Evolutionary conservation across 2,888 invertebrate genomes (phyloP).

Genomic region (Caenorhabditis becei): DNA sequence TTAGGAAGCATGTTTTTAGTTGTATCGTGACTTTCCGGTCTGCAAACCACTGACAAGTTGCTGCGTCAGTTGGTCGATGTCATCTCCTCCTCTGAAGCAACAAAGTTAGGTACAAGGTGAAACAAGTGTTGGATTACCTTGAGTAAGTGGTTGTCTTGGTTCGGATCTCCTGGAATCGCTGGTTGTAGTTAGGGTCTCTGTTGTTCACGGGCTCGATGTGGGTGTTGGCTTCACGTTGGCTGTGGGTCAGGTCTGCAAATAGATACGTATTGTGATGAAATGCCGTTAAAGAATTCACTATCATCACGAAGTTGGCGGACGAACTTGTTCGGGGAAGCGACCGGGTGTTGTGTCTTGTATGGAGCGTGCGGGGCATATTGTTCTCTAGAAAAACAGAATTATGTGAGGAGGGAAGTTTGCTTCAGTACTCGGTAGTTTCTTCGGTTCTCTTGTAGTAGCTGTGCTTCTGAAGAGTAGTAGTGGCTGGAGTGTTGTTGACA

Average conservation of each 20-base stretch:
- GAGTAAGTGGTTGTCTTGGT: constrained; percentile 62
- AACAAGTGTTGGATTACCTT: constrained; percentile 6
- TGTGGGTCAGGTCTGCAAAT: constrained; percentile 76
- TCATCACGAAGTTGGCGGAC: constrained; percentile 80
- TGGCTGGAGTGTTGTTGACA: constrained; percentile 69
- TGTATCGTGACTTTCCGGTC: constrained; percentile 60
- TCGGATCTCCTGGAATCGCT: constrained; percentile 76
- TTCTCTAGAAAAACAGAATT: constrained; percentile 49
- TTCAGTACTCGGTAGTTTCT: constrained; percentile 69
- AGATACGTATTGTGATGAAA: background rate
- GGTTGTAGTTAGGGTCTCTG: constrained; percentile 67
- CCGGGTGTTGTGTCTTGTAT: constrained; percentile 70
- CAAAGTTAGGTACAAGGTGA: background rate
- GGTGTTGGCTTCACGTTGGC: constrained; percentile 79
- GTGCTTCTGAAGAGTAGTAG: constrained; percentile 72
- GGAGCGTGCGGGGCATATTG: constrained; percentile 75
- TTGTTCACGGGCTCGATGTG: constrained; percentile 75
- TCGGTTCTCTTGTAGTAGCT: constrained; percentile 75
- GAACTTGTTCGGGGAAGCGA: constrained; percentile 77
- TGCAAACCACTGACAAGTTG: constrained; percentile 76
- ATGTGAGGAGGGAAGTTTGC: background rate
- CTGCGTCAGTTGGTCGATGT: constrained; percentile 78
- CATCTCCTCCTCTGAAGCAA: constrained; percentile 68
- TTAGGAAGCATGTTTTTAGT: constrained; percentile 25
- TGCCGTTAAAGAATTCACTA: constrained; percentile 63